Evolutionary conservation across 64 coral and sea anemone genomes (phyloP), one percentile per base, ranked within the genome.

Genomic region (Platygyra sinensis): DNA sequence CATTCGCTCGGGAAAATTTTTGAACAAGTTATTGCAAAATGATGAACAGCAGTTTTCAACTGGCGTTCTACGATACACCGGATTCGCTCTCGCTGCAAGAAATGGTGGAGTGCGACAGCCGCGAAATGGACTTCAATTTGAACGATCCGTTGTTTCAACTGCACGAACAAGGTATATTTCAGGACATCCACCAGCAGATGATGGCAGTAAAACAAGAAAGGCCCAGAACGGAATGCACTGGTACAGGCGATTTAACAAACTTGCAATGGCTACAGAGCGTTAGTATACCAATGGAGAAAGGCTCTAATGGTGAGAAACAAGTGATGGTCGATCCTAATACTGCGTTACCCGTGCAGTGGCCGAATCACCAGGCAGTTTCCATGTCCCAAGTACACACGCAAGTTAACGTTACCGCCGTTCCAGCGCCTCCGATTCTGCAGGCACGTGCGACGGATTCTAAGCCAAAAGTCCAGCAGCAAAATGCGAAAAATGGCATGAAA

Each of bases 321-420:
- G 91, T 98, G 32, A 99, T 99, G 97, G 97, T 99, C 27, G 97
- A 99, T 87, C 97, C 97, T 0, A 99, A 99, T 78, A 95, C 97
- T 51, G 97, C 93, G n/a, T 96, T 99, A 94, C 97, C 97, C 57
- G 97, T 99, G 28, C 97, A 99, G 72, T 99, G 97, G 97, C 79
- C 94, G 75, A 92, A 87, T 87, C 91, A 86, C 50, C 86, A 92
- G 60, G 84, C 91, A 82, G 78, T 87, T 89, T 22, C 69, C 51
- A 28, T 85, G 81, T 85, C 81, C 81, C 74, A 78, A 82, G 86
- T 90, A 89, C 76, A 89, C 31, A 85, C 91, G 64, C 86, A 87
- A 86, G 87, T 96, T 32, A 92, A 93, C 87, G 89, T 91, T 80
- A 91, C 89, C 51, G 83, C 96, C 10, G 84, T 94, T 75, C 89